Conservation (phyloP, 1,140 invertebrate species). For the Drosophila varians region DNA sequence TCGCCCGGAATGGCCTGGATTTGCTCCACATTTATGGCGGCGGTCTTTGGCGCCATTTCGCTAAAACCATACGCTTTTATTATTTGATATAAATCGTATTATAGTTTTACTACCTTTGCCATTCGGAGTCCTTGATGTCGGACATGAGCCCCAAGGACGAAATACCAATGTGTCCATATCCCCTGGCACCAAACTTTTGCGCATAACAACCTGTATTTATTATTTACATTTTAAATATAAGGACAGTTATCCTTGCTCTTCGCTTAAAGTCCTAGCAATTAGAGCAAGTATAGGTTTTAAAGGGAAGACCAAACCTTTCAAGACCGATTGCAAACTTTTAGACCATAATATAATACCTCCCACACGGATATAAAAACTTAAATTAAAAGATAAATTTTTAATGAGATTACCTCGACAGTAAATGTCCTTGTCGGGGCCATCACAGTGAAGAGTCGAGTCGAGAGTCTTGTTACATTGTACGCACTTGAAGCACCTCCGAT, state of each 20-base stretch:
- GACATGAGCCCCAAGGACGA: constrained; percentile 88
- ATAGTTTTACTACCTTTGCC: constrained; percentile 85
- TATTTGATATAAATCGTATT: not conserved
- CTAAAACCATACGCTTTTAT: not conserved
- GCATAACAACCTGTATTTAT: constrained; percentile 85
- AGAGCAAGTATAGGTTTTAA: no score
- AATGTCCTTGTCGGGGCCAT: constrained; percentile 97
- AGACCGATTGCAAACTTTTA: no score
- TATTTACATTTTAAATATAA: not conserved
- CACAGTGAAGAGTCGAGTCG: constrained; percentile 97
- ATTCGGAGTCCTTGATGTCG: constrained; percentile 87
- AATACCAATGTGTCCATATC: constrained; percentile 94
- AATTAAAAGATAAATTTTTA: not conserved
- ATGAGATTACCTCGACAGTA: constrained; percentile 93
- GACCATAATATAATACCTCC: no score
- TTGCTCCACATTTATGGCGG: constrained; percentile 90
- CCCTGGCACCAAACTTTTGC: constrained; percentile 83
- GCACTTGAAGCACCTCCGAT: constrained; percentile 98
- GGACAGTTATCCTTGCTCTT: no score
- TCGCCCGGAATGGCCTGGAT: constrained; percentile 92
- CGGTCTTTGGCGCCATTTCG: constrained; percentile 70
- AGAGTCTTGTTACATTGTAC: constrained; percentile 96
- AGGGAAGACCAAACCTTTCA: no score
- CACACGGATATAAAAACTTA: not conserved
- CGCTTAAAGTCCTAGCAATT: no score